phyloP scores from a whole-genome alignment of 2,888 invertebrate species.

The Cataglyphis rosenhaueri region DNA sequence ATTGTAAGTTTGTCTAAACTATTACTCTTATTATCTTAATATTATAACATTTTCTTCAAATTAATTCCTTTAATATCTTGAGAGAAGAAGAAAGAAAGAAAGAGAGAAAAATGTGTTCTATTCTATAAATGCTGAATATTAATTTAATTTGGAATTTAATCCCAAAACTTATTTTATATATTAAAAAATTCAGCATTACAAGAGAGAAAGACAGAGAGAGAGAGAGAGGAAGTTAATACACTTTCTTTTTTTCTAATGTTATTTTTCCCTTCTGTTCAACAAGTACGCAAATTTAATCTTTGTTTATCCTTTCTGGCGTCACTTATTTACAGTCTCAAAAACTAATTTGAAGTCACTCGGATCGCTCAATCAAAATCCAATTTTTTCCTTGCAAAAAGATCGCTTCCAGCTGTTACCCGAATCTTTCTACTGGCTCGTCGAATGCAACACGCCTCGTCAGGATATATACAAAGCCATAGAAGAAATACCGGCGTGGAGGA shows the following conservation, averaged over 20 bases:
- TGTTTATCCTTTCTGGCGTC: background rate
- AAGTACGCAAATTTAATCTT: background rate
- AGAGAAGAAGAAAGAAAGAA: background rate
- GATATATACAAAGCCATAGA: constrained; percentile 46
- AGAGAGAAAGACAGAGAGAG: no score
- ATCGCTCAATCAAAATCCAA: constrained; percentile 40
- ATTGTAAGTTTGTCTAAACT: background rate
- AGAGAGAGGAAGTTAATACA: no score
- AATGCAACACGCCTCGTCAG: constrained; percentile 26
- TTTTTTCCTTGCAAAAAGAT: constrained; percentile 36
- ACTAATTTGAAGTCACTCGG: constrained; percentile 17
- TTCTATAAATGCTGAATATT: background rate
- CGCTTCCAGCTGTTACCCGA: constrained; percentile 43
- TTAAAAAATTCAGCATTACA: background rate
- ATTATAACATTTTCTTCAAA: background rate
- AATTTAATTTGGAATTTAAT: background rate
- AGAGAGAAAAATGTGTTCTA: background rate
- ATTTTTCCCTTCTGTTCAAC: background rate
- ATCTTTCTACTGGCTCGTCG: constrained; percentile 13
- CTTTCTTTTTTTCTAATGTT: background rate
- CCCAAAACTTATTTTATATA: background rate
- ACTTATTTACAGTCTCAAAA: constrained; percentile 4
- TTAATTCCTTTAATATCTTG: background rate
- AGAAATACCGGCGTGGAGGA: constrained; percentile 19
- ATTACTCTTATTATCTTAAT: background rate